Evolutionary conservation across 2,797 vertebrate genomes (phyloP).

Genomic region (Pantherophis vulpinus): DNA sequence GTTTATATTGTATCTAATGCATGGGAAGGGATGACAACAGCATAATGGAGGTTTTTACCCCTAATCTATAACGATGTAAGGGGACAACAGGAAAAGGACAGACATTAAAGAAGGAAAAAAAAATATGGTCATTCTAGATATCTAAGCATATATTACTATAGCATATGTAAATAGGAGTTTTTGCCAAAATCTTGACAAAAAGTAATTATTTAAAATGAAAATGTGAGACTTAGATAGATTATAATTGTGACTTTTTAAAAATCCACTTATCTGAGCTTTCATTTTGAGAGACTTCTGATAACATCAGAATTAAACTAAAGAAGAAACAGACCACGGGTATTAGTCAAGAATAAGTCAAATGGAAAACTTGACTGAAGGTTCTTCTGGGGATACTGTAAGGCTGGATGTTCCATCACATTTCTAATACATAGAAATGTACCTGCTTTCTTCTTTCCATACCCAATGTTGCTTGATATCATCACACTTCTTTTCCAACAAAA

Average conservation of each 20-base stretch:
- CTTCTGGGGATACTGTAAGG: neutral
- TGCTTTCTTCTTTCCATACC: slow-evolving; percentile 49
- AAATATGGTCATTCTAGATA: neutral
- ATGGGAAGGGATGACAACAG: neutral
- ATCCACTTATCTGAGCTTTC: neutral
- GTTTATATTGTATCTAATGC: neutral
- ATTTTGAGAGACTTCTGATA: neutral
- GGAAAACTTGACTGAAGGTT: neutral
- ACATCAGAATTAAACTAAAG: neutral
- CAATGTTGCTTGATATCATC: slow-evolving; percentile 29
- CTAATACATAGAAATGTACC: neutral
- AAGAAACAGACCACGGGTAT: neutral
- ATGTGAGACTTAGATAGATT: neutral
- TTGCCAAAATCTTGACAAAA: neutral
- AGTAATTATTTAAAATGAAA: neutral
- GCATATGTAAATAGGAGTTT: neutral
- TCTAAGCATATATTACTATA: neutral
- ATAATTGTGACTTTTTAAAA: neutral
- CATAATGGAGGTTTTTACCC: neutral
- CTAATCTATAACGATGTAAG: neutral
- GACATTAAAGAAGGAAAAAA: neutral
- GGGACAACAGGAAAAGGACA: neutral
- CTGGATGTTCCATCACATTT: neutral
- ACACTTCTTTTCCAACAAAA: slow-evolving; percentile 40
- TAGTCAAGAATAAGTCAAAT: neutral